Evolutionary conservation across 2,888 invertebrate genomes (phyloP).

Genomic region (Scaptomyza caliginosa): DNA sequence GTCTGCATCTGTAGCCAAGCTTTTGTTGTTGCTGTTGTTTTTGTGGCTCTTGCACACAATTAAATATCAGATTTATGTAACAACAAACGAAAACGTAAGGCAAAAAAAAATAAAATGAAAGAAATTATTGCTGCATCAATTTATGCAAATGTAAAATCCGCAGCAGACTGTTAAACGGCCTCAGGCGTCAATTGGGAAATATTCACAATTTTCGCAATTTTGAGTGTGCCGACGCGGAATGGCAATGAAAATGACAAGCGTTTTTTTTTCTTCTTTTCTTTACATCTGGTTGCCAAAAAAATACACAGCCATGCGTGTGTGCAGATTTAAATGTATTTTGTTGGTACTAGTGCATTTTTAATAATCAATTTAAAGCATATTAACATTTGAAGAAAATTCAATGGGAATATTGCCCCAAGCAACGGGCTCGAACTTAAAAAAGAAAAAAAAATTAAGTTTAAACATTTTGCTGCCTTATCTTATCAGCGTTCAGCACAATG

Average conservation of each 20-base stretch:
- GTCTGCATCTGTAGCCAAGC: conserved; percentile 25
- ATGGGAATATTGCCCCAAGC: conserved; percentile 21
- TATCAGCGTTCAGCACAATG: conserved; percentile 54
- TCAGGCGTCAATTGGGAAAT: conserved; percentile 67
- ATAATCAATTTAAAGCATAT: conserved; percentile 61
- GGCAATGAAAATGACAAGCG: conserved; percentile 60
- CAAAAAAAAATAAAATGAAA: neutral
- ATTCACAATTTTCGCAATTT: conserved; percentile 36
- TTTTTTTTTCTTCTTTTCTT: conserved; percentile 32
- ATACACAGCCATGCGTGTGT: neutral
- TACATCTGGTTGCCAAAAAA: conserved; percentile 36
- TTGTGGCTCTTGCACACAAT: conserved; percentile 31
- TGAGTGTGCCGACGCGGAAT: conserved; percentile 44
- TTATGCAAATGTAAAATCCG: conserved; percentile 61
- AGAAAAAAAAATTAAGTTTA: too few relatives aligned
- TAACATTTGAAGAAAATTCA: conserved; percentile 14
- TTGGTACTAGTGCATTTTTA: conserved; percentile 23
- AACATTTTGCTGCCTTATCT: conserved; percentile 55
- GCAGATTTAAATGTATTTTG: neutral
- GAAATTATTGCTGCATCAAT: conserved; percentile 38
- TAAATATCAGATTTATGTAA: conserved; percentile 47
- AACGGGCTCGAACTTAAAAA: neutral
- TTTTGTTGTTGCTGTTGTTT: neutral
- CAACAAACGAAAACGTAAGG: neutral
- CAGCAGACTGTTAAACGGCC: conserved; percentile 72